Evolutionary conservation across 2,113 vertebrate species (phyloP).

Genomic region (Peucedramus taeniatus): DNA sequence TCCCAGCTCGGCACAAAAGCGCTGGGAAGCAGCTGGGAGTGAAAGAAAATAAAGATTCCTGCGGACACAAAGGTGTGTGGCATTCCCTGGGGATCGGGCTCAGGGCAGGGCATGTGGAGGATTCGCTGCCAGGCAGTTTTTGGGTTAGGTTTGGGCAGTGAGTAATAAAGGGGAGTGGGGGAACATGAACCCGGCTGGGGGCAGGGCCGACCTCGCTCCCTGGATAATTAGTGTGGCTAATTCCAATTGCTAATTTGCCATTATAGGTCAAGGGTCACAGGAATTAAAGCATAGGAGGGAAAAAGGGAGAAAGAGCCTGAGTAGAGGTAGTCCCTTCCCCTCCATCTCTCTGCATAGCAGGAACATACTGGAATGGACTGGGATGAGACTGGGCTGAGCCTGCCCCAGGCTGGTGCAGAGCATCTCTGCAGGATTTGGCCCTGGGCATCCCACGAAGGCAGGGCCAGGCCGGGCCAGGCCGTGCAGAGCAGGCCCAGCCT

Average conservation of each 20-base stretch:
- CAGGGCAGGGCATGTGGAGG: fast-evolving
- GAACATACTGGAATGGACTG: background rate
- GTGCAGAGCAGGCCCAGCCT: background rate
- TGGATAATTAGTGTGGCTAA: background rate
- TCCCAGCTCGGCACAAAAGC: background rate
- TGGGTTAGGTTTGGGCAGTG: background rate
- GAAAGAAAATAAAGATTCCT: background rate
- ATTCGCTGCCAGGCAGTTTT: fast-evolving
- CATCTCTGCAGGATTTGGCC: background rate
- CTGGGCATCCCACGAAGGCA: background rate
- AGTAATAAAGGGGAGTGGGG: background rate
- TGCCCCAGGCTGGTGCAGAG: background rate
- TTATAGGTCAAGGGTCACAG: background rate
- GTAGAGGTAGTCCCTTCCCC: background rate
- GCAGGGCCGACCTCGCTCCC: fast-evolving
- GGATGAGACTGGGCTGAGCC: background rate
- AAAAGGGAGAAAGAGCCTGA: background rate
- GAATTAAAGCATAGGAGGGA: background rate
- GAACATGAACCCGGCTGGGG: background rate
- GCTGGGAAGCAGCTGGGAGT: background rate
- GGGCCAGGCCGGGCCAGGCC: background rate
- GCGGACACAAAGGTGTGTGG: background rate
- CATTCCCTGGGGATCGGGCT: background rate
- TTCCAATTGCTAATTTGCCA: background rate
- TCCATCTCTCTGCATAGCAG: background rate